Evolutionary conservation across 2,888 invertebrate genomes (phyloP), one percentile per base, ranked within the genome.

Genomic region (Amblyteles armatorius): DNA sequence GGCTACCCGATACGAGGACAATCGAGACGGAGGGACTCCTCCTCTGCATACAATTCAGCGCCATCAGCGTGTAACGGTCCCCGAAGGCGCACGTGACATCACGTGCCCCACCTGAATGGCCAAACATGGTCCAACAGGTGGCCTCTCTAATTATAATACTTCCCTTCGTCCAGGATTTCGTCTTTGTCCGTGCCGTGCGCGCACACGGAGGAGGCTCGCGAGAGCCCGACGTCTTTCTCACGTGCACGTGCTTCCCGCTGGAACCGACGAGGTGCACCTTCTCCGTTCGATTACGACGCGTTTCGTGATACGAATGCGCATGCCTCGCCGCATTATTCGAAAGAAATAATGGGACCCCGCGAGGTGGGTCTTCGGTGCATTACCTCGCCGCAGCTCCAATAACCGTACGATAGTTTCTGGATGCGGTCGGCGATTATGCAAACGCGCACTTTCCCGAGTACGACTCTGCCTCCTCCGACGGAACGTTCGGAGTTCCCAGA

Each of bases 1-100:
- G 88, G 87, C 87, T 85, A 86, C 86, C 86, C 87, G 83, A 89
- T 89, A 90, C 86, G 88, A 86, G 88, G 88, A 90, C 88, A 88
- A 90, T 88, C 87, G 87, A 33, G 77, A 78, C 52, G 50, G 36
- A 44, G 40, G 19, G 74, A 83, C 79, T 55, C 83, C 81, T 86
- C 79, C 80, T 83, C 86, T 81, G 85, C 87, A 86, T 88, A 86
- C 87, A 86, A 85, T 86, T 88, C 83, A 82, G 68, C 76, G 68
- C 60, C 60, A 60, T 60, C 60, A 7, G 60, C 65, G 72, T 48
- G 86, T 89, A 90, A 90, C 90, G 89, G 90, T 90, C 86, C 26
- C 29, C 87, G 86, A 84, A 84, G 77, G 83, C 82, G 87, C 79
- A 87, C 90, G 90, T 89, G 90, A 90, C 90, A 88, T 88, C 90